Evolutionary conservation across 2,797 vertebrate genomes (phyloP), one percentile per base, ranked within the genome.

Genomic region (Microctenopoma steveboyesi): DNA sequence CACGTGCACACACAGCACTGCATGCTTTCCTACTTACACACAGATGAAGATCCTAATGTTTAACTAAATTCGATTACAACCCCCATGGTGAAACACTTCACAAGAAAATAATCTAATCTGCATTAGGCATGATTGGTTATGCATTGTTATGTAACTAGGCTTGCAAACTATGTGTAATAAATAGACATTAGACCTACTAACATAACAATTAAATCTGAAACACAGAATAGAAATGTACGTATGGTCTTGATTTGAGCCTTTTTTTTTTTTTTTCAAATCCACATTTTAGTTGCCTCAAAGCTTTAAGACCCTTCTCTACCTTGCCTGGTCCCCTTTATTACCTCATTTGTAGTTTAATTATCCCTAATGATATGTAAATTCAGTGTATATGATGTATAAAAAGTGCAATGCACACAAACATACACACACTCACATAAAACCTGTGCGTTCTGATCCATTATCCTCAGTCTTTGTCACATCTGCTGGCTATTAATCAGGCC

Each of bases 401-500:
- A 73, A 64, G 42, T 28, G 5, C 10, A 5, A 53, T 7, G 52
- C 45, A 33, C 54, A 58, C 51, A 60, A 61, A 77, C 49, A 40
- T 33, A 11, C 5, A 47, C 27, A 27, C 10, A 4, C 48, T 46
- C 52, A 54, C 57, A 64, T 51, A 68, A 87, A 83, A 77, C 55
- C 63, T 61, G 43, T 35, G 8, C 33, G 49, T 80, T 87, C 75
- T 78, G 72, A 81, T 69, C 69, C 77, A 88, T 88, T 89, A 88
- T 85, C 75, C 49, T 54, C 33, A 0, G 65, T 76, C 82, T 79
- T 83, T 81, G 81, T 84, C 68, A 61, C 89, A 91, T 88, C 87
- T 92, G 90, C 64, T 78, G 52, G 78, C 72, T 76, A 84, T 89
- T 88, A 89, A 90, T 92, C 88, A 87, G 72, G 61, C 64, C 35